These are phyloP conservation scores for Triplophysa rosa DNA, from an alignment of 2,113 vertebrate genomes.

Conservation along the genomic window DNA sequence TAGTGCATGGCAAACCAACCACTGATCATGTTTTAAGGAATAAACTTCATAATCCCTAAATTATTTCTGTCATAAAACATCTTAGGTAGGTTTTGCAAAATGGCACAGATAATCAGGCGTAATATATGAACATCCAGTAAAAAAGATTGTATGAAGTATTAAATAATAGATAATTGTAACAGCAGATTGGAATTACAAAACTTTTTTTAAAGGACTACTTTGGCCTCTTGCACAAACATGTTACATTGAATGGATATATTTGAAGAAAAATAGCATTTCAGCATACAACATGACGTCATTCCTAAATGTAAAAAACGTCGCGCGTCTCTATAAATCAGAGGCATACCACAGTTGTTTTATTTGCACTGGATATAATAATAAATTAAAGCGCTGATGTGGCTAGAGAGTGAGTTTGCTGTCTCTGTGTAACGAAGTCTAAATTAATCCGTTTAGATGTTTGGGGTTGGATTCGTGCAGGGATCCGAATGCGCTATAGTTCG, in stretches of 20 bases:
- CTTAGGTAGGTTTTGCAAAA: too few species aligned
- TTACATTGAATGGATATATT: constrained; percentile 25
- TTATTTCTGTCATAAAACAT: not conserved
- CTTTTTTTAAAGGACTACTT: constrained; percentile 34
- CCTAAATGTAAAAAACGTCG: constrained; percentile 39
- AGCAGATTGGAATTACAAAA: not conserved
- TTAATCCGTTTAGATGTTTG: constrained; percentile 87
- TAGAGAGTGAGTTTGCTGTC: constrained; percentile 82
- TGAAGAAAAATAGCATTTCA: constrained; percentile 19
- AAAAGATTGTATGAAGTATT: not conserved
- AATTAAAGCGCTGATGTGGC: constrained; percentile 47
- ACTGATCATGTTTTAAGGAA: not conserved
- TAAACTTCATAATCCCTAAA: not conserved
- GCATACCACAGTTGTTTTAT: not conserved
- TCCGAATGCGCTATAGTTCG: constrained; percentile 84
- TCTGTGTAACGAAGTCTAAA: constrained; percentile 83
- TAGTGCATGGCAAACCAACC: not conserved
- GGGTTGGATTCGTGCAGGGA: constrained; percentile 67
- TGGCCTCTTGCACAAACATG: constrained; percentile 47
- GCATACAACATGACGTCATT: not conserved
- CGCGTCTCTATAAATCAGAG: not conserved
- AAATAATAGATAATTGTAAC: not conserved
- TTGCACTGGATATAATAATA: constrained; percentile 5
- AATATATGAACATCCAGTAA: not conserved
- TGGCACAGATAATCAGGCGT: too few species aligned